A percentile compares a stretch with the other conserved stretches of the same genome.
Conservation (phyloP, 2,888 invertebrate genomes). For the Tuberolachnus salignus region DNA sequence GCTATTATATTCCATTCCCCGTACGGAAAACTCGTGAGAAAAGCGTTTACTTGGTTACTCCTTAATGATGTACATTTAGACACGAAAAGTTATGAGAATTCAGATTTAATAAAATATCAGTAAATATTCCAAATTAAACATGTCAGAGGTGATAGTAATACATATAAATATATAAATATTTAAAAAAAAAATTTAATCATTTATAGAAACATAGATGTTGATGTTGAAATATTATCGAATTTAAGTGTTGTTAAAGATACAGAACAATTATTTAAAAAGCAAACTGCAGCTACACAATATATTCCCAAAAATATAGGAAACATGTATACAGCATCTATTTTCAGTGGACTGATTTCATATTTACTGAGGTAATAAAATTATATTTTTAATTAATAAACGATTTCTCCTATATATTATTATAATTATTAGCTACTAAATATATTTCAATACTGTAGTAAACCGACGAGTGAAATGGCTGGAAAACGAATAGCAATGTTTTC, state of each 20-base stretch:
- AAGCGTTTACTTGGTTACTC: conserved; percentile 88
- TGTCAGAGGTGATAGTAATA: background rate
- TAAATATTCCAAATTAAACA: conserved; percentile 9
- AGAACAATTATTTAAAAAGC: conserved; percentile 69
- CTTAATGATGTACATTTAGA: conserved; percentile 73
- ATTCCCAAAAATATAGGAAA: conserved; percentile 93
- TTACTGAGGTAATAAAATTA: conserved; percentile 64
- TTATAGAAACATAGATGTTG: conserved; percentile 11
- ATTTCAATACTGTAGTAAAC: conserved; percentile 65
- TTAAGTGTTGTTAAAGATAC: conserved; percentile 65
- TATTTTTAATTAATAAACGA: background rate
- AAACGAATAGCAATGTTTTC: conserved; percentile 89
- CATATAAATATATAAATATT: background rate
- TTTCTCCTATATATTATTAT: no score
- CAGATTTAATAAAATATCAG: conserved; percentile 26
- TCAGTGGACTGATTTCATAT: conserved; percentile 87
- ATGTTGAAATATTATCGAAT: background rate
- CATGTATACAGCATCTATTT: conserved; percentile 98
- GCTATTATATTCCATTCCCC: conserved; percentile 92
- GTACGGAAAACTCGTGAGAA: conserved; percentile 95
- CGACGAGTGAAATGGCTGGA: conserved; percentile 73
- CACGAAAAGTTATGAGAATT: conserved; percentile 63
- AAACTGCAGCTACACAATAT: conserved; percentile 84
- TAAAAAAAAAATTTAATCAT: background rate
- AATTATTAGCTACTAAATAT: background rate